Evolutionary conservation across 35 echinoderm and acorn worm genomes (phyloP), one percentile per base, ranked within the genome.

Genomic region (Hemicentrotus pulcherrimus): DNA sequence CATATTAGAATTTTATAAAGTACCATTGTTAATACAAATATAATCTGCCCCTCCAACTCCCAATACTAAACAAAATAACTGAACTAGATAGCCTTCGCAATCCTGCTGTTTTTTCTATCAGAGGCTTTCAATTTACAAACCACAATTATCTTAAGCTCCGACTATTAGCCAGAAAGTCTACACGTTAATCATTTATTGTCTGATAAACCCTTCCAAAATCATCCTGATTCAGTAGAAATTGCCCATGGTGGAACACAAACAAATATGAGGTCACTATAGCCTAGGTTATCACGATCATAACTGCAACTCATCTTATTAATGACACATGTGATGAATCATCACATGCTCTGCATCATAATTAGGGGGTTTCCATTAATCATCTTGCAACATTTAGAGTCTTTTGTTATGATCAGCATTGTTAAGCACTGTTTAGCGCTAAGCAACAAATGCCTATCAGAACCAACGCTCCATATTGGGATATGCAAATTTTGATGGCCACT

Each of bases 231-330:
- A 8, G 19, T 78, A 78, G 65, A 78, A 78, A 78, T 78, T 78
- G 65, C 24, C 65, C 65, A 78, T 78, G 65, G 65, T 78, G 65
- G 7, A 28, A 16, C 16, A 78, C 19, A 78, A 78, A 78, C 24
- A 78, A 78, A 78, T n/a, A 78, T 78, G 65, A 78, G 65, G 65
- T 78, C 65, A 78, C 28, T 6, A 28, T 28, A 78, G 65, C 28
- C 7, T 7, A 28, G 65, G 65, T 78, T 78, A 22, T n/a, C 65
- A 78, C 65, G 22, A 28, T 28, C 65, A 78, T 78, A 28, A 78
- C n/a, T n/a, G 65, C 65, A 78, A 78, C 65, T 78, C 65, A 78
- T 78, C 24, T 78, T n/a, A 78, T 78, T 78, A 78, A 78, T 78
- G 65, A 78, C 65, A 78, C 65, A n/a, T 78, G 65, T 28, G 19